Evolutionary conservation across 2,113 vertebrate species (phyloP), one percentile per base, ranked within the genome.

Genomic region (Nematolebias whitei): DNA sequence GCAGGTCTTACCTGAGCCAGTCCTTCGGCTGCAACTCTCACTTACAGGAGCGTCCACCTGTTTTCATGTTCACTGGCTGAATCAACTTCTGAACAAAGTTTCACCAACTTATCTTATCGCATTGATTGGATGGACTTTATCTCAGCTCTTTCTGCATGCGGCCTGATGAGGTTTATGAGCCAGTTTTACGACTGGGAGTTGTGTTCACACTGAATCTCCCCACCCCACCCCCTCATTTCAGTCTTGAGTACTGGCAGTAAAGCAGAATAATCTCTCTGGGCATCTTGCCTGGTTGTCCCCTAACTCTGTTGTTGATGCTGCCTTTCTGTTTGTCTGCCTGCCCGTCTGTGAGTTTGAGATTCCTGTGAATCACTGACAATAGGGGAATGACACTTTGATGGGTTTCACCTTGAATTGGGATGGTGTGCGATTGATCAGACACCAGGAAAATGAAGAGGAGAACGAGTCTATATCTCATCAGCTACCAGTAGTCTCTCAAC

Each of bases 401-500:
- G 71, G 23, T 87, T 89, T 91, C 88, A 89, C 88, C 87, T 90
- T 89, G 83, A 88, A 65, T 80, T 57, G 71, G 76, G 82, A 86
- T 80, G 85, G 71, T 24, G 73, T 71, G 76, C 87, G 87, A 89
- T 85, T 86, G 88, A 89, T 88, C 87, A 78, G 85, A 85, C 87
- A 76, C 67, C 72, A 12, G 71, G 67, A 87, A 83, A 82, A 85
- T 74, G 76, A 86, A 84, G 74, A 72, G 63, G 76, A 83, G 78
- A 88, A 84, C 68, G 80, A 85, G 74, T 56, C 35, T 81, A 82
- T 84, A 59, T 86, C 67, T 85, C 71, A 59, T 84, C 58, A 60
- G 68, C 43, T 12, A 51, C 62, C 71, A 56, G 66, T 7, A 62
- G 76, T 75, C 81, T 67, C 84, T 20, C 0, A 63, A 68, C 19